A percentile compares a stretch with the other conserved stretches of the same genome.
These are phyloP conservation scores for Achlya flavicornis DNA, from an alignment of 2,888 invertebrate species.

Conservation along the genomic window DNA sequence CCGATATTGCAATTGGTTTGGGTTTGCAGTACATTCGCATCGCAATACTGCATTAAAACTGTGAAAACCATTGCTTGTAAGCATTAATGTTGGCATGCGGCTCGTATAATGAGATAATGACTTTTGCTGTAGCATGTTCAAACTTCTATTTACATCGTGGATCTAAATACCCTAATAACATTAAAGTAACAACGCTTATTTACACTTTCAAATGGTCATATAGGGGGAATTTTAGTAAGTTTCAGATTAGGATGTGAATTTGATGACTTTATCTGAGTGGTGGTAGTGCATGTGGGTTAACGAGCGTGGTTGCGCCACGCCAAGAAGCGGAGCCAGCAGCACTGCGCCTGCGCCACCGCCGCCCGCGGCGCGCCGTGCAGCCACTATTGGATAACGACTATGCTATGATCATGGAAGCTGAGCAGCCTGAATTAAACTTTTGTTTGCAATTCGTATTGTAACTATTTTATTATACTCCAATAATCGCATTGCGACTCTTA, in stretches of 20 bases:
- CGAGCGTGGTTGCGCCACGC: constrained; percentile 67
- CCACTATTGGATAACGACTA: constrained; percentile 45
- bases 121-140: not conserved
- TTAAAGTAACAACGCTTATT: not conserved
- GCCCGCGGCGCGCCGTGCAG: constrained; percentile 22
- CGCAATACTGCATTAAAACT: constrained; percentile 22
- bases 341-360: constrained; percentile 29
- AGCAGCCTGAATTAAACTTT: not conserved
- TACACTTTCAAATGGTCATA: not conserved
- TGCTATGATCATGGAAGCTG: constrained; percentile 41
- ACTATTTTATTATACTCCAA: not conserved
- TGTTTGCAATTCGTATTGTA: not conserved
- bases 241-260: constrained; percentile 47
- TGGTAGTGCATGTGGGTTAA: constrained; percentile 72
- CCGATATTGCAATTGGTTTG: constrained; percentile 48
- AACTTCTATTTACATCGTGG: not conserved
- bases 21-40: constrained; percentile 33
- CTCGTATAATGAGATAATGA: constrained; percentile 1
- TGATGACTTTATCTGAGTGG: constrained; percentile 43
- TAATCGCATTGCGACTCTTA: not conserved
- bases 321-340: constrained; percentile 19
- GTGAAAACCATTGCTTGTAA: constrained; percentile 20
- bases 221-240: constrained; percentile 12
- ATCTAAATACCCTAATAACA: not conserved
- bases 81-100: constrained; percentile 13